These are phyloP conservation scores for Holacanthus passer DNA, from an alignment of 2,113 vertebrate species.

Conservation along the genomic window DNA sequence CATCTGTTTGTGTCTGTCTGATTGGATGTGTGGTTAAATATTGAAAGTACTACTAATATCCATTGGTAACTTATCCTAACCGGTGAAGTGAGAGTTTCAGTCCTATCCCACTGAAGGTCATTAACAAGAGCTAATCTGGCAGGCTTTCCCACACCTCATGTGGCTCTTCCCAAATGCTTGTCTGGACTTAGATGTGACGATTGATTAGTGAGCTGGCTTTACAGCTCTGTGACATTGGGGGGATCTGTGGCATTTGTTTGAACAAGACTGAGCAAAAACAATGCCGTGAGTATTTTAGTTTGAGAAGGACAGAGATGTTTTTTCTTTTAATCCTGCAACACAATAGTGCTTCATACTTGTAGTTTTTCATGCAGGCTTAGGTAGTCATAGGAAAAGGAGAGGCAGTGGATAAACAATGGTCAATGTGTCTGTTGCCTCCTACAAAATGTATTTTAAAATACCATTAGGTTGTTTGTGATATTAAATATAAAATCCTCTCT, in stretches of 20 bases:
- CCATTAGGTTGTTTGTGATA: conserved; percentile 14
- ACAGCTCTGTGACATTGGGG: conserved; percentile 29
- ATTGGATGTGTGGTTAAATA: neutral
- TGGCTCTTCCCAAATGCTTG: conserved; percentile 24
- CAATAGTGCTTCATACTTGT: neutral
- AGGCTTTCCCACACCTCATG: conserved; percentile 5
- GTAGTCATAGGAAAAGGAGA: neutral
- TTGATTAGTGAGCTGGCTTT: conserved; percentile 39
- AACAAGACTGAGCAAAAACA: conserved; percentile 26
- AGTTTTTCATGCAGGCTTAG: neutral
- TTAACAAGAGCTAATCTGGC: conserved; percentile 39
- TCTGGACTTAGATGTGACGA: conserved; percentile 31
- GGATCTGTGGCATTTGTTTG: conserved; percentile 20
- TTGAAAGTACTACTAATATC: conserved; percentile 8
- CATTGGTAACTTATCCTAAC: neutral
- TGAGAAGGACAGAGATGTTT: neutral
- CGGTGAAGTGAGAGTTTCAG: conserved; percentile 3
- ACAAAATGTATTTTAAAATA: conserved; percentile 42
- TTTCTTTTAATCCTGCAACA: neutral
- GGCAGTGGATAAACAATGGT: neutral
- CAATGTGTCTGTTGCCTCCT: neutral
- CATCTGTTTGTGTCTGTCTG: neutral
- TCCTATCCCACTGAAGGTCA: conserved; percentile 20
- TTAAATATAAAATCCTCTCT: conserved; percentile 16
- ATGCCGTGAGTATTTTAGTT: neutral